phyloP scores from a whole-genome alignment of 2,888 invertebrate species.

The Pharmacophagus antenor region DNA sequence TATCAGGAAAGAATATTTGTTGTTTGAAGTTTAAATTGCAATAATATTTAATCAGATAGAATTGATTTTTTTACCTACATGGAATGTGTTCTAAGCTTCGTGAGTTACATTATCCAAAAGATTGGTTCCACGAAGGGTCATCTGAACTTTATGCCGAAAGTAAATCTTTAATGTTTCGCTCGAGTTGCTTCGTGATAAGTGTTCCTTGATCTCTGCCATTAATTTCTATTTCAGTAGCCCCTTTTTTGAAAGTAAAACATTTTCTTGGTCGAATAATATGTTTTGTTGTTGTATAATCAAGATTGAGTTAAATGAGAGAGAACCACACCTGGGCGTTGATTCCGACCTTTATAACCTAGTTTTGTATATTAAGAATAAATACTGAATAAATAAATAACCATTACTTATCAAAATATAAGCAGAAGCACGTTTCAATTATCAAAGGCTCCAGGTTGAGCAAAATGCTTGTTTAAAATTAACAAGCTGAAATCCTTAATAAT shows the following conservation, averaged over 20 bases:
- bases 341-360: no score
- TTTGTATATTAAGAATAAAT: no score
- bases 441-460: no score
- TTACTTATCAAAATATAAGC: no score
- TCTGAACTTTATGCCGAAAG: slow-evolving; percentile 11
- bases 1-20: neutral
- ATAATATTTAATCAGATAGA: neutral
- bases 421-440: no score
- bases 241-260: neutral
- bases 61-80: neutral
- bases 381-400: no score
- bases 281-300: neutral
- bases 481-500: no score
- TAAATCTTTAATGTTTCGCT: slow-evolving; percentile 36
- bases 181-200: slow-evolving; percentile 55
- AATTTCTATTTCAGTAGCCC: neutral
- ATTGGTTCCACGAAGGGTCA: slow-evolving; percentile 17
- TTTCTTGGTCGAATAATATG: neutral
- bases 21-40: neutral
- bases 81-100: neutral
- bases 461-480: no score
- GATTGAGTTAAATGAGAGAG: neutral
- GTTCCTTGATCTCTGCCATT: slow-evolving; percentile 30
- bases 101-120: slow-evolving; percentile 19
- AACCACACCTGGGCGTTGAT: no score